Conservation (phyloP, 2,113 vertebrate genomes). For the Monarcha castaneiventris region DNA sequence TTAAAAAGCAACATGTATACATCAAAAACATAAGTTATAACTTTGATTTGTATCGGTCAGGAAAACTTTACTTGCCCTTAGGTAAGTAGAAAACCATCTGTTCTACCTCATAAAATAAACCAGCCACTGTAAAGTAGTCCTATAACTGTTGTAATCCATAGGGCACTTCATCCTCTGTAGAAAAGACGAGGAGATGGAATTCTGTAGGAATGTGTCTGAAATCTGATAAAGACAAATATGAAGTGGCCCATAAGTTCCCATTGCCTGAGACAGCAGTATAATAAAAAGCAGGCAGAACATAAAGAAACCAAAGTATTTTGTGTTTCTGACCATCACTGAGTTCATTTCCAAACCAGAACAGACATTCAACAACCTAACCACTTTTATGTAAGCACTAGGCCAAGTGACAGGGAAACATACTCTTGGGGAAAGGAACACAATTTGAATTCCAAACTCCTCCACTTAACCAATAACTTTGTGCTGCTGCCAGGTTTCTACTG, state of each 20-base stretch:
- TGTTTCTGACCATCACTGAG: neutral
- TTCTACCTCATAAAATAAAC: neutral
- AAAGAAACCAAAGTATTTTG: neutral
- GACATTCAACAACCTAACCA: neutral
- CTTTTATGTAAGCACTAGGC: neutral
- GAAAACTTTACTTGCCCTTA: neutral
- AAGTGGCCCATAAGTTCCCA: neutral
- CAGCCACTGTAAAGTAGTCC: neutral
- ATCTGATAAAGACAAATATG: neutral
- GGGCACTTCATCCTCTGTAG: neutral
- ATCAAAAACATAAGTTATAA: neutral
- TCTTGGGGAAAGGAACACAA: neutral
- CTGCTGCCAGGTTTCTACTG: neutral
- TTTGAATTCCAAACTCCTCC: neutral
- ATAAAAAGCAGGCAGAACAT: neutral
- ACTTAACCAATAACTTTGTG: neutral
- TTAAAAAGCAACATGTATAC: neutral
- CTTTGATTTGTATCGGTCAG: neutral
- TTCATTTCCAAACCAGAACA: neutral
- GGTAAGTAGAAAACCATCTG: neutral
- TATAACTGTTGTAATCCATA: neutral
- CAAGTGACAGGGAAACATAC: neutral
- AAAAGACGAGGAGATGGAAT: neutral
- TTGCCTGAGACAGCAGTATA: neutral
- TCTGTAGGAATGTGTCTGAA: neutral